Evolutionary conservation across 2,113 vertebrate genomes (phyloP), one percentile per base, ranked within the genome.

Genomic region (Toxotes jaculatrix): DNA sequence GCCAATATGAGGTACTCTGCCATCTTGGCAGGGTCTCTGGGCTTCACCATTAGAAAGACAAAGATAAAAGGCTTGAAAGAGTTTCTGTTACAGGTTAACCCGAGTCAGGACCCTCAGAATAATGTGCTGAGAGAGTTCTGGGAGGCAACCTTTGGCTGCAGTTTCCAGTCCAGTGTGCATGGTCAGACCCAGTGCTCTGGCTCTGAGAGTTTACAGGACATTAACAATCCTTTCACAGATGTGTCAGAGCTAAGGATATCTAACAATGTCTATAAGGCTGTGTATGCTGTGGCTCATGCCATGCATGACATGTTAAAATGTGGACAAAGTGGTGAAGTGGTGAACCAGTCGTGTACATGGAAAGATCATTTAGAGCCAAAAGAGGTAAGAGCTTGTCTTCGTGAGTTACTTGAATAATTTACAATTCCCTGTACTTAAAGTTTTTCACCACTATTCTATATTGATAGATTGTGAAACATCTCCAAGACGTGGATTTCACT

Each of bases 251-350:
- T 95, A 16, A 91, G 95, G 63, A 94, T 95, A 82, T 93, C 94
- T 7, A 93, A 93, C 81, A 95, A 94, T 75, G 95, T 96, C 23
- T 96, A 96, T 61, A 96, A 95, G 72, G 93, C 94, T 42, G 92
- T 93, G 21, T 94, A 95, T 79, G 93, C 94, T 57, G 86, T 93
- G 66, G 95, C 94, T 76, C 84, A 95, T 57, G 91, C 93, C 16
- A 31, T 94, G 31, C 92, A 94, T 40, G 83, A 80, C 53, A 78
- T 92, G 79, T 72, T 94, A 27, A 80, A 75, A 60, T 95, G 94
- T 84, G 88, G 70, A 73, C 5, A 78, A 53, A 70, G 34, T 13
- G 47, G 47, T 31, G 45, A 79, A 45, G 17, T 11, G 1, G 7
- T 34, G 13, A 92, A 87, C 55, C 65, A 63, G 23, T 76, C 76